Conservation (phyloP, 1,140 invertebrate genomes). For the Portunus trituberculatus region DNA sequence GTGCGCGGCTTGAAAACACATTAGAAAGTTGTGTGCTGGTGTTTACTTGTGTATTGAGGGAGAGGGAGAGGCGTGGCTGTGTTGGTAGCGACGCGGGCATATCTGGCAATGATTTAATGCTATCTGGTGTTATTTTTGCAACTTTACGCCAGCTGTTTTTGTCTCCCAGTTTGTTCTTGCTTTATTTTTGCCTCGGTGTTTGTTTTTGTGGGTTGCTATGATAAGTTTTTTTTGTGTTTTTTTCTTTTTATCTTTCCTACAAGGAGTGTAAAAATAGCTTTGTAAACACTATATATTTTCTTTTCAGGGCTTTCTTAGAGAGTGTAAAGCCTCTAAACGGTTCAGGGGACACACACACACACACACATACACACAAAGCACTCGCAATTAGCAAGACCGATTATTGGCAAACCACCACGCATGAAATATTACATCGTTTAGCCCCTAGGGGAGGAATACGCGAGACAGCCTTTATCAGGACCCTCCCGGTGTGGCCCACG, state of each 20-base stretch:
- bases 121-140: no score
- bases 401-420: not conserved
- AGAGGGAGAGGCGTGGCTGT: not conserved
- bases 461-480: not conserved
- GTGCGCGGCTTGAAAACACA: not conserved
- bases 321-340: not conserved
- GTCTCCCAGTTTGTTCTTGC: no score
- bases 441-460: not conserved
- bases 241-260: no score
- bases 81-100: no score
- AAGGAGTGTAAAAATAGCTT: no score
- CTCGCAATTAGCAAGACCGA: not conserved
- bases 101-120: no score
- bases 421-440: not conserved
- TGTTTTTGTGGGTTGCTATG: no score
- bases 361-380: slow-evolving; percentile 16
- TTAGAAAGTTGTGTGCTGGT: not conserved
- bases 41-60: no score
- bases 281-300: not conserved
- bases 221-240: no score
- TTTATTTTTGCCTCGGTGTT: no score
- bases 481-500: not conserved
- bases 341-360: slow-evolving; percentile 27
- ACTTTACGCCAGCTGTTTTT: no score
- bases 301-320: not conserved